Percentiles rank a stretch among this genome's conserved stretches.
Evolutionary conservation across 2,888 invertebrate species (phyloP).

Genomic region (Pristionchus maxplancki): DNA sequence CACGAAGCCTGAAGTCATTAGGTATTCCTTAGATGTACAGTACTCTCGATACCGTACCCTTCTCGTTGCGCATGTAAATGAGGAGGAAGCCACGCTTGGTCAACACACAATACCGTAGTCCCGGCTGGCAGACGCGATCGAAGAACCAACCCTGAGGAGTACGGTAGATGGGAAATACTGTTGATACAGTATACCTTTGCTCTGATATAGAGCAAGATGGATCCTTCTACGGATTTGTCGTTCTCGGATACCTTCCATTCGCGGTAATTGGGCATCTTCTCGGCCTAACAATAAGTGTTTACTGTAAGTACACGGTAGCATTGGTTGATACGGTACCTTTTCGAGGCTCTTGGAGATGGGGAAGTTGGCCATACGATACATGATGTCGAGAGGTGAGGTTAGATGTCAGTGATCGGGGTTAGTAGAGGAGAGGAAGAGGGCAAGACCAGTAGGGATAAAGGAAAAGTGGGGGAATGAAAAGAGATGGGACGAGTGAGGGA

Average conservation of each 20-base stretch:
- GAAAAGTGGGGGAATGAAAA: slow-evolving; percentile 7
- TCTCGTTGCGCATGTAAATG: slow-evolving; percentile 40
- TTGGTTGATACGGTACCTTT: slow-evolving; percentile 20
- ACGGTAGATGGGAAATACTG: too few species aligned
- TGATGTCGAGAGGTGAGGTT: neutral
- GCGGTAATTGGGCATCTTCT: slow-evolving; percentile 36
- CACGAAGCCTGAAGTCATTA: slow-evolving; percentile 28
- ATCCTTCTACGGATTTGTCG: slow-evolving; percentile 31
- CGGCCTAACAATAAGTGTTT: neutral
- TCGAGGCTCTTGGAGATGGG: slow-evolving; percentile 39
- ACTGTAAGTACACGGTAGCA: neutral
- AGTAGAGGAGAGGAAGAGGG: neutral
- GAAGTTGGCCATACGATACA: slow-evolving; percentile 29
- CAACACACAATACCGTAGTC: slow-evolving; percentile 38
- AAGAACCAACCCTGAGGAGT: slow-evolving; percentile 41
- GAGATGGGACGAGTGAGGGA: neutral
- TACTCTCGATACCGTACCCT: slow-evolving; percentile 29
- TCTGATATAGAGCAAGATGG: slow-evolving; percentile 38
- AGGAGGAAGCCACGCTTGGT: slow-evolving; percentile 47
- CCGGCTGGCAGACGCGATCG: slow-evolving; percentile 38
- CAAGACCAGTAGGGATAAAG: slow-evolving; percentile 8
- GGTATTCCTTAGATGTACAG: neutral
- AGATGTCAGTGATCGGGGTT: neutral
- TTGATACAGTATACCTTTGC: slow-evolving; percentile 43
- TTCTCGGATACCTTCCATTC: slow-evolving; percentile 35